Percentiles rank a stretch among this genome's conserved stretches.
phyloP scores from a whole-genome alignment of 2,113 vertebrate species.

The Anarhynchus alexandrinus region DNA sequence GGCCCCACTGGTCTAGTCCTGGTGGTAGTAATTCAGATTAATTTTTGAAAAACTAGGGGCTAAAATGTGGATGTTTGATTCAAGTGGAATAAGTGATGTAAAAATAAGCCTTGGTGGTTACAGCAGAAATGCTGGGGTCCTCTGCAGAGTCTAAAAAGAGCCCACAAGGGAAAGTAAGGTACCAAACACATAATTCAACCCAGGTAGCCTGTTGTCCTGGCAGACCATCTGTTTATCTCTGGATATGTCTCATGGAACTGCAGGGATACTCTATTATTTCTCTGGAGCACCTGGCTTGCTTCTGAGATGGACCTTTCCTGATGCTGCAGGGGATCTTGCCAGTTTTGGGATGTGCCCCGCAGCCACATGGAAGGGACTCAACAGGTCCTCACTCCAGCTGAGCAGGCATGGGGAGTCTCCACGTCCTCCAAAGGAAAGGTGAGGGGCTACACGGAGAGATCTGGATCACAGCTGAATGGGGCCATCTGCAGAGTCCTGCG shows the following conservation, averaged over 20 bases:
- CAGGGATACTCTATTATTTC: neutral
- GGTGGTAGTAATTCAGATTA: neutral
- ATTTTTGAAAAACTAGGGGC: neutral
- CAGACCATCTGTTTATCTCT: neutral
- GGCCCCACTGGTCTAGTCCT: neutral
- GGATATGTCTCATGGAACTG: neutral
- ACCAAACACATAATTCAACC: neutral
- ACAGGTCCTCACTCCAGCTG: neutral
- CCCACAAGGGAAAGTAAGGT: neutral
- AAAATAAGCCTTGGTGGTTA: neutral
- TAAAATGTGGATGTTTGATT: neutral
- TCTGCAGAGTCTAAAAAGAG: neutral
- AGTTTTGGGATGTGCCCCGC: neutral
- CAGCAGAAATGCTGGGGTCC: neutral
- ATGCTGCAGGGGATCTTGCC: neutral
- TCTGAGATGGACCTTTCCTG: fast-evolving
- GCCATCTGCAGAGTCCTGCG: neutral
- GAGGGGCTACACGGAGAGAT: neutral
- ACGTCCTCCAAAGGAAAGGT: neutral
- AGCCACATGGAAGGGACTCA: neutral
- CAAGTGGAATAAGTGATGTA: neutral
- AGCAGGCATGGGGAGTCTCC: fast-evolving
- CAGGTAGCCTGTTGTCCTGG: neutral
- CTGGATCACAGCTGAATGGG: neutral
- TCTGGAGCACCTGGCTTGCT: neutral